Percentiles rank a stretch among this genome's conserved stretches.
phyloP scores from a whole-genome alignment of 2,888 invertebrate species.

The Pheosia gnoma region DNA sequence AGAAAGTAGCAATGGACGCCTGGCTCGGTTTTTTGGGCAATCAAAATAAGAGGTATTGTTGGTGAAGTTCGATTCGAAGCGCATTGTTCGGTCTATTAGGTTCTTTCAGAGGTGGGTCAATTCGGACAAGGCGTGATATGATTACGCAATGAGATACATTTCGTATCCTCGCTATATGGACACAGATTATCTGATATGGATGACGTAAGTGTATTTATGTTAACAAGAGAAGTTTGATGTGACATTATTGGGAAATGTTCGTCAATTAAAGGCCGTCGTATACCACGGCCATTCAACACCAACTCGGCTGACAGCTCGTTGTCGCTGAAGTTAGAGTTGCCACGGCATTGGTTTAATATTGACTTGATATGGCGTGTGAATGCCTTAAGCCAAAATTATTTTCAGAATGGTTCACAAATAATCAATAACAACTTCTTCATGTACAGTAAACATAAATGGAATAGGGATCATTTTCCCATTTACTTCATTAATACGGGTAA shows the following conservation, averaged over 20 bases:
- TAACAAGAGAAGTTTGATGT: constrained; percentile 51
- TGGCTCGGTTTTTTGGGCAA: constrained; percentile 32
- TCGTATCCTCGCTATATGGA: constrained; percentile 52
- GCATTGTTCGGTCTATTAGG: constrained; percentile 80
- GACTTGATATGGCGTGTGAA: too few species aligned
- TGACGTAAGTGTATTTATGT: constrained; percentile 54
- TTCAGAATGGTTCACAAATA: too few species aligned
- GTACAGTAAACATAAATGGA: too few species aligned
- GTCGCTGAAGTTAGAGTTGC: too few species aligned
- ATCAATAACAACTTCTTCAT: too few species aligned
- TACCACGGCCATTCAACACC: too few species aligned
- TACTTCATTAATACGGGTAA: too few species aligned
- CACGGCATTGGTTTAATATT: too few species aligned
- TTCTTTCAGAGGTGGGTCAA: constrained; percentile 76
- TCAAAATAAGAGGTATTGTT: constrained; percentile 35
- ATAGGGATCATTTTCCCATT: too few species aligned
- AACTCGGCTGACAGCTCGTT: too few species aligned
- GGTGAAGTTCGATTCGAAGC: constrained; percentile 59
- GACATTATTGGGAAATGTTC: constrained; percentile 25
- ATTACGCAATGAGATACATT: constrained; percentile 65
- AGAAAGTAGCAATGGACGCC: constrained; percentile 41
- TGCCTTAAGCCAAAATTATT: too few species aligned
- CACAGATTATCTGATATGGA: constrained; percentile 21
- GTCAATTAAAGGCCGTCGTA: neutral
- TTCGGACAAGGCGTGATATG: constrained; percentile 72